Evolutionary conservation across 2,113 vertebrate genomes (phyloP).

Genomic region (Crotalus viridis): DNA sequence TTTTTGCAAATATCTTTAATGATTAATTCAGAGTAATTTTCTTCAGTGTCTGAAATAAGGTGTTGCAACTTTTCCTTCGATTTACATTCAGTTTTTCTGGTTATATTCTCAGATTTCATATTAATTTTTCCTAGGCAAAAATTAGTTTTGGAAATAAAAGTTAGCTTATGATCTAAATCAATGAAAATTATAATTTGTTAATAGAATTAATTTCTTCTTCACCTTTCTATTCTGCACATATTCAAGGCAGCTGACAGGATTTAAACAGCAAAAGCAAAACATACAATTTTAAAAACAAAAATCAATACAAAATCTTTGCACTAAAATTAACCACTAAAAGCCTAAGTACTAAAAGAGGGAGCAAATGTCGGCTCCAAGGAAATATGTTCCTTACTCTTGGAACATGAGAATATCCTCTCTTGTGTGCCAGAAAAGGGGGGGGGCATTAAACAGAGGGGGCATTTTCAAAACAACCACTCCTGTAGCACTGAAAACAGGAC

Average conservation of each 20-base stretch:
- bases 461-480: neutral
- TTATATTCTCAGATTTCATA: rapidly evolving
- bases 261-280: neutral
- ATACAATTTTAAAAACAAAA: neutral
- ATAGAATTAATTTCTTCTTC: neutral
- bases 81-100: rapidly evolving
- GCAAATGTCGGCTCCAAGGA: neutral
- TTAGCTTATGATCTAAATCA: neutral
- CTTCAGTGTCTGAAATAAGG: rapidly evolving
- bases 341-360: neutral
- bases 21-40: rapidly evolving
- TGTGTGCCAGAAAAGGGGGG: neutral
- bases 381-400: neutral
- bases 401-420: neutral
- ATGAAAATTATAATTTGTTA: neutral
- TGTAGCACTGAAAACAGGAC: neutral
- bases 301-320: neutral
- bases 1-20: rapidly evolving
- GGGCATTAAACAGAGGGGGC: neutral
- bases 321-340: neutral
- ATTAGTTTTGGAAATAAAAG: neutral
- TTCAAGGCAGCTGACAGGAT: neutral
- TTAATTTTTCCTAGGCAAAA: conserved; percentile 1
- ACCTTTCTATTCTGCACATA: neutral
- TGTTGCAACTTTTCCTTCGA: rapidly evolving